Percentiles rank a stretch among this genome's conserved stretches.
phyloP scores from a whole-genome alignment of 2,888 invertebrate species.

The Sussaba pulchella region DNA sequence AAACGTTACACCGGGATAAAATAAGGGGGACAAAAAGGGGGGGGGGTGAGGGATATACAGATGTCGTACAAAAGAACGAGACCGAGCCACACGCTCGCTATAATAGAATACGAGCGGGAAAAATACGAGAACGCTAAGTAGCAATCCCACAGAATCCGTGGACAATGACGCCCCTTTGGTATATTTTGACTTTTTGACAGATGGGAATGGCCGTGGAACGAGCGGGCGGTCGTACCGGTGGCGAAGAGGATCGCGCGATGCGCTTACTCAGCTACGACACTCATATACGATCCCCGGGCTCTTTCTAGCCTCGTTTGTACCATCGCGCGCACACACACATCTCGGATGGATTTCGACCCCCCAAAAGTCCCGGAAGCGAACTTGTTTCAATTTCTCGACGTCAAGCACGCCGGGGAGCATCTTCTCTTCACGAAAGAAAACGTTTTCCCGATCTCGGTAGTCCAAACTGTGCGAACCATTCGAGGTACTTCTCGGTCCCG shows the following conservation, averaged over 20 bases:
- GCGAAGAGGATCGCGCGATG: constrained; percentile 21
- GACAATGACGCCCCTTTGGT: constrained; percentile 82
- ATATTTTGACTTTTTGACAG: constrained; percentile 85
- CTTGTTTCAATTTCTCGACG: constrained; percentile 10
- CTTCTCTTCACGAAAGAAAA: constrained; percentile 21
- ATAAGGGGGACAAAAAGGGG: constrained; percentile 19
- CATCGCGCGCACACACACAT: constrained; percentile 38
- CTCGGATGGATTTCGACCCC: constrained; percentile 30
- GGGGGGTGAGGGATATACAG: constrained; percentile 73
- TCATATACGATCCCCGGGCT: constrained; percentile 14
- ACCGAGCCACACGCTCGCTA: constrained; percentile 69
- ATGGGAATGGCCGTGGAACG: constrained; percentile 75
- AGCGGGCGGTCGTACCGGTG: constrained; percentile 63
- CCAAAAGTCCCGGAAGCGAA: constrained; percentile 49
- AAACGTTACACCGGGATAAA: constrained; percentile 25
- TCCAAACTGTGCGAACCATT: background rate
- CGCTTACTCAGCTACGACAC: constrained; percentile 53
- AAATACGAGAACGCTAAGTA: constrained; percentile 82
- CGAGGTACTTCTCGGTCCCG: too few species aligned
- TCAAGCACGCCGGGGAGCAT: constrained; percentile 12
- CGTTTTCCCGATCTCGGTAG: constrained; percentile 8
- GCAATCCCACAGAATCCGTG: constrained; percentile 82
- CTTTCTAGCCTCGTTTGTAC: constrained; percentile 25
- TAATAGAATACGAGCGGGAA: constrained; percentile 76
- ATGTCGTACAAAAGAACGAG: constrained; percentile 81